Evolutionary conservation across 2,797 vertebrate genomes (phyloP), one percentile per base, ranked within the genome.

Genomic region (Sebastes oblongus): DNA sequence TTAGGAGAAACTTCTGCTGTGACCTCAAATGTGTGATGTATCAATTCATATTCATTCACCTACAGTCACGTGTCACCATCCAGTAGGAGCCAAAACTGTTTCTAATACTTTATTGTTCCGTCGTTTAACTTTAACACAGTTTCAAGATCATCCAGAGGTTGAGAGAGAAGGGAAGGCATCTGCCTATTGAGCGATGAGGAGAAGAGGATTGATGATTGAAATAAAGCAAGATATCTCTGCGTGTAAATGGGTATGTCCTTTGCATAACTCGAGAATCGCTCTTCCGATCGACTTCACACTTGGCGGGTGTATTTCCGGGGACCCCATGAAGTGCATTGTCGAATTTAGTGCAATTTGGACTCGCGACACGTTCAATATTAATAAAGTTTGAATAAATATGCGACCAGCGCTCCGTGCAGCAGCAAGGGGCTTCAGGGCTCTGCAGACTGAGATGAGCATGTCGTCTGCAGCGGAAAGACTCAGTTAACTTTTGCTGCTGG

Each of bases 21-120:
- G 91, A 77, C 81, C 77, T 86, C 70, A 64, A 76, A 85, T 76
- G 67, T 66, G 84, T 52, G 42, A 18, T 8, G 29, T 42, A 32
- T 64, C 6, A 2, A 88, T 89, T 91, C 92, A 91, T 91, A 92
- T 91, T 89, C 77, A 86, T 85, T 55, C 73, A 58, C 29, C 46
- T 50, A 4, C 46, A 46, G 66, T 77, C 72, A 56, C 8, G 2
- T 13, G 58, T 75, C 27, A 14, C 27, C 74, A 52, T 52, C 55
- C 74, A 77, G 79, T 68, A 71, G 85, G 62, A 75, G 62, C 13
- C 66, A 9, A 20, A 72, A 34, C 32, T 3, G 12, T 52, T 71
- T 69, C 14, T 18, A 8, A 3, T 42, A n/a, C 61, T 14, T 30
- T 58, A 14, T 30, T 20, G 11, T 65, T 46, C 16, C 2, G 54